Evolutionary conservation across 2,797 vertebrate species (phyloP), one percentile per base, ranked within the genome.

Genomic region (Anguilla pacifica): DNA sequence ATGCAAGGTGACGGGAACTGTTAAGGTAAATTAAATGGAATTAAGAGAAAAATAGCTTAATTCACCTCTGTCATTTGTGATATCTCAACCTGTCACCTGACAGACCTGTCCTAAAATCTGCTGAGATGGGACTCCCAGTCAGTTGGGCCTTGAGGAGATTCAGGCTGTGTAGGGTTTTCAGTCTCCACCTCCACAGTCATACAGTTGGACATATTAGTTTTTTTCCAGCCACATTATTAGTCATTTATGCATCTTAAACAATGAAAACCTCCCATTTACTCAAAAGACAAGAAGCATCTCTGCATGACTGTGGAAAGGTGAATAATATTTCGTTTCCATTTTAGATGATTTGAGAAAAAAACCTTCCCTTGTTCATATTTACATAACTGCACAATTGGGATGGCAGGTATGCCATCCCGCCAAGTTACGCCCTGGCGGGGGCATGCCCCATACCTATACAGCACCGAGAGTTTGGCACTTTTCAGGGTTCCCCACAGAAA

Each of bases 31-130:
- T 94, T 94, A 94, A 93, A 91, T 92, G 91, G 94, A 94, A 94
- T 91, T 91, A 91, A 92, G 87, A 89, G 53, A 92, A 92, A 1
- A 59, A 93, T 88, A 93, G 89, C 91, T 94, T 93, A 88, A 93
- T 94, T 94, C 93, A 94, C 92, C 90, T 94, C 93, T 94, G 91
- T 92, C 90, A 89, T 92, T 91, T 87, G 81, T 87, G 92, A 91
- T 92, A 84, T 93, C 93, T 93, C 81, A 88, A 92, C 93, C 93
- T 74, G 91, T 89, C 86, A 93, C 93, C 93, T 92, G 90, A 94
- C 86, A 91, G 70, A 92, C 89, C 92, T 91, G 90, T 84, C 43
- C 93, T 88, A 89, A 95, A 94, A 95, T 93, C 93, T 91, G 55
- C 3, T 70, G 91, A 88, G 93, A 91, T 92, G 2, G 0, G 91